These are phyloP conservation scores for Elgonia sp. DNA, from an alignment of 2,888 invertebrate species.

Conservation along the genomic window DNA sequence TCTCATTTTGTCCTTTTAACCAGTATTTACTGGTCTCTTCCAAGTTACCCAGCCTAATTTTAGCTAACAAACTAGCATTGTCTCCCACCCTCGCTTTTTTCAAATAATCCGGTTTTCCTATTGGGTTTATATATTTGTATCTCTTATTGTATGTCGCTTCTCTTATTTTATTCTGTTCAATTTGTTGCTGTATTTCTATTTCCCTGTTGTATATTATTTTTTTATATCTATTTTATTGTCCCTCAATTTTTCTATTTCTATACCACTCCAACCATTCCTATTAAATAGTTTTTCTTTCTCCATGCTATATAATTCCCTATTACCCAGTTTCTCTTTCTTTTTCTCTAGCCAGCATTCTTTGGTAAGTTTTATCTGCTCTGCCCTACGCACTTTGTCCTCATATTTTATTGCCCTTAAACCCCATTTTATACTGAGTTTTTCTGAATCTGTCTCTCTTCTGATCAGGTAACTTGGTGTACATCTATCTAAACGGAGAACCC, in stretches of 20 bases:
- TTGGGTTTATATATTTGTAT: too few relatives aligned
- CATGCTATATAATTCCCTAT: not conserved
- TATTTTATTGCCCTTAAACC: not conserved
- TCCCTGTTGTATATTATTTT: not conserved
- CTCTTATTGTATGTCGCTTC: too few relatives aligned
- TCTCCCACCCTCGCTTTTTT: too few relatives aligned
- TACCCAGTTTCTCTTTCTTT: not conserved
- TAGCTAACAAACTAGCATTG: too few relatives aligned
- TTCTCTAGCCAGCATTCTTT: slow-evolving; percentile 30
- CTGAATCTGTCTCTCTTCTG: not conserved
- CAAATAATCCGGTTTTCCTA: too few relatives aligned
- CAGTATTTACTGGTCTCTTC: too few relatives aligned
- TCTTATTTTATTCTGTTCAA: too few relatives aligned
- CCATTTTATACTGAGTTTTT: slow-evolving; percentile 12
- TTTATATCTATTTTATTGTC: not conserved
- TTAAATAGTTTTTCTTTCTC: not conserved
- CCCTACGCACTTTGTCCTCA: not conserved
- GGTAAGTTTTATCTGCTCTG: not conserved
- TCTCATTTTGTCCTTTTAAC: too few relatives aligned
- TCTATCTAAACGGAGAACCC: slow-evolving; percentile 35
- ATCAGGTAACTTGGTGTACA: slow-evolving; percentile 32
- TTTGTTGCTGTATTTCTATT: not conserved
- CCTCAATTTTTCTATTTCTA: not conserved
- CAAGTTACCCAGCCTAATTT: too few relatives aligned
- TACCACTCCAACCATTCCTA: not conserved